These are phyloP conservation scores for Leptosomus discolor DNA, from an alignment of 2,113 vertebrate genomes.

Conservation along the genomic window DNA sequence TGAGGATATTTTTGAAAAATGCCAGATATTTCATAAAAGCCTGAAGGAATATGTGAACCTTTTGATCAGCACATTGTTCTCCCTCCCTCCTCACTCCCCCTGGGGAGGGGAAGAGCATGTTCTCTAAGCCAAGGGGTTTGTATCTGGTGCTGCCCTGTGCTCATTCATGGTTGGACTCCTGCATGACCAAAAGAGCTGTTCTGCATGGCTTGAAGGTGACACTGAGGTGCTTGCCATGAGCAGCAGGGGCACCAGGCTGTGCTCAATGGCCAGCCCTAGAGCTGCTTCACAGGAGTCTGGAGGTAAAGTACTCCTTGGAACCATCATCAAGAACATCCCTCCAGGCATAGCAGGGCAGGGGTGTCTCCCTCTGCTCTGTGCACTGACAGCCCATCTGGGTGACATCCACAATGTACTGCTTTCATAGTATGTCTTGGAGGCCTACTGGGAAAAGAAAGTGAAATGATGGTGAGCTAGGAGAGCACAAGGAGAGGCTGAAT, in stretches of 20 bases:
- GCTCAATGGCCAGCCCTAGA: not conserved
- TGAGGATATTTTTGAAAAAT: not conserved
- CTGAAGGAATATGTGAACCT: not conserved
- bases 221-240: not conserved
- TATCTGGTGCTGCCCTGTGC: not conserved
- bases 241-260: not conserved
- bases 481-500: not conserved
- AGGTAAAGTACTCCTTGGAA: not conserved
- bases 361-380: not conserved
- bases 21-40: not conserved
- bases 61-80: not conserved
- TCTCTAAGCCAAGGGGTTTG: not conserved
- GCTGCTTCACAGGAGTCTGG: not conserved
- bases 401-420: not conserved
- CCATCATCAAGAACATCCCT: rapidly evolving
- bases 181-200: not conserved
- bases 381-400: not conserved
- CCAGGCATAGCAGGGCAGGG: rapidly evolving
- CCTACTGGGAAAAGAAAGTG: not conserved
- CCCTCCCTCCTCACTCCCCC: not conserved
- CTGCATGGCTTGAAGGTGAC: not conserved
- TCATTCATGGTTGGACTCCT: not conserved
- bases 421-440: not conserved
- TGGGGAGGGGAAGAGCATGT: not conserved
- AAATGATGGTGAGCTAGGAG: not conserved